These are phyloP conservation scores for Drosophila fungiperda DNA, from an alignment of 2,888 invertebrate species.

Conservation along the genomic window DNA sequence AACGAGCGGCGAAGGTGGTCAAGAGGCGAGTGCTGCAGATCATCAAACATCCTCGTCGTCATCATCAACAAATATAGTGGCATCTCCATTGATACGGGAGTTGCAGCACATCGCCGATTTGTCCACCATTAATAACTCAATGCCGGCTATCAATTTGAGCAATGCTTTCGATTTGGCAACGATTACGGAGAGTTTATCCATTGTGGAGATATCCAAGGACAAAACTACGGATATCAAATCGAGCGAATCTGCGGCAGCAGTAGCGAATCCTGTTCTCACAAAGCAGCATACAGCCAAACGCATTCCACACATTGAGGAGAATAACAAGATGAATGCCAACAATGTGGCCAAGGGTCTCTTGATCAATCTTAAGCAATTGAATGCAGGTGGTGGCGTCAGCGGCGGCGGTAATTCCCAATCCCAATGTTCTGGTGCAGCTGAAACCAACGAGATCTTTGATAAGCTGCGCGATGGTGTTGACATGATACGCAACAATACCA, in stretches of 20 bases:
- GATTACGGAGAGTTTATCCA: constrained; percentile 92
- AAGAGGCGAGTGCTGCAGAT: constrained; percentile 59
- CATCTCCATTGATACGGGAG: constrained; percentile 83
- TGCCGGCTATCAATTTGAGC: constrained; percentile 87
- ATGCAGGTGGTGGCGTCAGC: constrained; percentile 39
- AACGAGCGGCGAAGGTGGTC: neutral
- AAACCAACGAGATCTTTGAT: constrained; percentile 88
- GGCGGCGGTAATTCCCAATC: constrained; percentile 26
- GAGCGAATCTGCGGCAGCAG: constrained; percentile 18
- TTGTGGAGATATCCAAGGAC: constrained; percentile 86
- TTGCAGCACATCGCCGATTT: constrained; percentile 89
- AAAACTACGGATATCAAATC: constrained; percentile 18
- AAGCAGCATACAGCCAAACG: constrained; percentile 84
- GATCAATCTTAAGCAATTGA: constrained; percentile 78
- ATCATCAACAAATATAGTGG: constrained; percentile 42
- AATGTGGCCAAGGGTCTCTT: constrained; percentile 83
- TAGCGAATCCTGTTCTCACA: neutral
- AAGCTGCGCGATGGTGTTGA: constrained; percentile 90
- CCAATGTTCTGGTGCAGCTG: constrained; percentile 83
- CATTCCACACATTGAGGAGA: constrained; percentile 83
- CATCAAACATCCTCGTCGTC: constrained; percentile 45
- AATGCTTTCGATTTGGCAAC: constrained; percentile 90
- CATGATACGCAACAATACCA: constrained; percentile 91
- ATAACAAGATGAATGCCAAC: constrained; percentile 85
- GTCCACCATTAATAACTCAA: constrained; percentile 90